Base-by-base conservation (phyloP, 2,797 vertebrate genomes). In the Rhyacichthys aspro region DNA sequence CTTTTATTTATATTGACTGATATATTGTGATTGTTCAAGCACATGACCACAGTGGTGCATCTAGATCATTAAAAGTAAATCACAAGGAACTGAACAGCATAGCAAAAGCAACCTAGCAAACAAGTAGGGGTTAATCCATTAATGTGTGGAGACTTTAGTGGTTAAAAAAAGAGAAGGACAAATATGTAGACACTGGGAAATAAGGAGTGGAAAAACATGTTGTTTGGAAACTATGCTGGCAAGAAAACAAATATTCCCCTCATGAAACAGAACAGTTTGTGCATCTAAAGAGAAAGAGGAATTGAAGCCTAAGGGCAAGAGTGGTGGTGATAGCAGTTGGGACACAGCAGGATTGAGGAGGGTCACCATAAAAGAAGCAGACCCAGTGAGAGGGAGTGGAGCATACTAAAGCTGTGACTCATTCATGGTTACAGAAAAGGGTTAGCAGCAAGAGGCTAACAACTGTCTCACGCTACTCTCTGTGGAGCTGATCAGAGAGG, bases 331-430 rank as follows among this genome's bases (percentile, higher is more conserved):
- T 52, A 15, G 67, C 0, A 5, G 55, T 60, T 60, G 71, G 56
- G 67, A 65, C 72, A 72, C 34, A 64, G 55, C 61, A 46, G 67
- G 64, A 75, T 53, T 52, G 44, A 76, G 74, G 57, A 67, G 53
- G 76, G 62, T 61, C 58, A 42, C 16, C 19, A 39, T 37, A 38
- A 55, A n/a, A 56, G 44, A 63, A 59, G 46, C 17, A 59, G 55
- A 53, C 11, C 5, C 52, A 75, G 33, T 54, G 61, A 52, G 70
- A 79, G 78, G 87, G 85, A 86, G 88, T 78, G 80, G 68, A 73
- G 70, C 85, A 87, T 88, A 78, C 78, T 85, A 11, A 28, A 79
- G 65, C 52, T 59, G 77, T 91, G 86, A 90, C 66, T 91, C 89
- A 91, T 67, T 72, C 70, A 62, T 57, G 79, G 46, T 55, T 69